Conservation (phyloP, 1,140 invertebrate species). For the Ceratosolen fusciceps region DNA sequence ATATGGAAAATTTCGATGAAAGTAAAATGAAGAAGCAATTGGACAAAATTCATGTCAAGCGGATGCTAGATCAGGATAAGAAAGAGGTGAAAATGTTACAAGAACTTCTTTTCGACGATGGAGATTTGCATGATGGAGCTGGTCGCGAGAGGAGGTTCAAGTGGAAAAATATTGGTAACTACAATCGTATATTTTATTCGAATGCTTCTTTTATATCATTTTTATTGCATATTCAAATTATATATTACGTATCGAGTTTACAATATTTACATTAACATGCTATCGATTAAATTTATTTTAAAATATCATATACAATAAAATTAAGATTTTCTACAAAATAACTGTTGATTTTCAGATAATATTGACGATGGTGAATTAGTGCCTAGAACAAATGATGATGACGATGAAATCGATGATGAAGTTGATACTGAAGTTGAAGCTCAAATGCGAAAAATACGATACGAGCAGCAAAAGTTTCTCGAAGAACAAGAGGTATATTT, state of each 20-base stretch:
- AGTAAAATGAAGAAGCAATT: conserved; percentile 76
- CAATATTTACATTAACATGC: background rate
- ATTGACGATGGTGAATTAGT: conserved; percentile 57
- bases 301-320: too few species aligned
- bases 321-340: background rate
- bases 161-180: conserved; percentile 84
- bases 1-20: conserved; percentile 83
- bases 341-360: conserved; percentile 56
- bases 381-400: conserved; percentile 63
- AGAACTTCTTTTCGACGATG: conserved; percentile 88
- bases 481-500: conserved; percentile 69
- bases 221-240: too few species aligned
- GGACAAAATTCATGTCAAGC: conserved; percentile 81
- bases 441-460: conserved; percentile 78
- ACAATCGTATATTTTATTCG: too few species aligned
- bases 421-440: conserved; percentile 78
- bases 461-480: conserved; percentile 79
- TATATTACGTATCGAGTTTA: background rate
- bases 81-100: conserved; percentile 83
- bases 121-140: conserved; percentile 83
- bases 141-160: conserved; percentile 83
- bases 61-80: conserved; percentile 86
- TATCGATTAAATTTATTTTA: too few species aligned
- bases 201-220: too few species aligned
- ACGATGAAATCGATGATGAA: conserved; percentile 70